A percentile compares a stretch with the other conserved stretches of the same genome.
These are phyloP conservation scores for Anhinga rufa DNA, from an alignment of 2,113 vertebrate species.

Conservation along the genomic window DNA sequence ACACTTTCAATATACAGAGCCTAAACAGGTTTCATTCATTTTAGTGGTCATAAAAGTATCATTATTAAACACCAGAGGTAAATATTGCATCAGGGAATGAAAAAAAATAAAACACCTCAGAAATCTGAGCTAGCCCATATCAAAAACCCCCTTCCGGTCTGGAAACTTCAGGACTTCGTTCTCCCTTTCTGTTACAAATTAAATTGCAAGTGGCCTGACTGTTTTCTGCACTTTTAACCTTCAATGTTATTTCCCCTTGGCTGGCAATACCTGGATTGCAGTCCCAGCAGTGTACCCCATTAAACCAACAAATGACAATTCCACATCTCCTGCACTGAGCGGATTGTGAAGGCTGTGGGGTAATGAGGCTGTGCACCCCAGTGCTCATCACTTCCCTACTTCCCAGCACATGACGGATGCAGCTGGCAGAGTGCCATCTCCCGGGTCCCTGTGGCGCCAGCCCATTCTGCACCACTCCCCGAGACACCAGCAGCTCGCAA, in stretches of 20 bases:
- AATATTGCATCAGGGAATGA: neutral
- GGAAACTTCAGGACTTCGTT: neutral
- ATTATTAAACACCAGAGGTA: neutral
- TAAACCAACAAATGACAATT: neutral
- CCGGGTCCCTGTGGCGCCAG: accelerated
- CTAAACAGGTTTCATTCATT: neutral
- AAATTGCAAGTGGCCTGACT: neutral
- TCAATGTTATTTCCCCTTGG: neutral
- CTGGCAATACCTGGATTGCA: neutral
- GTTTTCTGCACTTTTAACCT: neutral
- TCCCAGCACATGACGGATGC: neutral
- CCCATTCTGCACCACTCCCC: accelerated
- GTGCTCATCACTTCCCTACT: neutral
- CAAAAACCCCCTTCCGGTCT: neutral
- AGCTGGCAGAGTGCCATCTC: neutral
- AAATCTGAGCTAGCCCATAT: neutral
- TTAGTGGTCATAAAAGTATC: neutral
- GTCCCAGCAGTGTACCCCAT: neutral
- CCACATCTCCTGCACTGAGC: neutral
- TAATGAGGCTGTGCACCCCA: neutral
- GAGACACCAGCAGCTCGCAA: accelerated
- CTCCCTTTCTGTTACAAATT: neutral
- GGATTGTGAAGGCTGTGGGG: neutral
- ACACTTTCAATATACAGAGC: neutral
- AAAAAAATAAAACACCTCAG: neutral